A percentile compares a stretch with the other conserved stretches of the same genome.
Evolutionary conservation across 2,113 vertebrate genomes (phyloP).

Genomic region (Crotalus tigris): DNA sequence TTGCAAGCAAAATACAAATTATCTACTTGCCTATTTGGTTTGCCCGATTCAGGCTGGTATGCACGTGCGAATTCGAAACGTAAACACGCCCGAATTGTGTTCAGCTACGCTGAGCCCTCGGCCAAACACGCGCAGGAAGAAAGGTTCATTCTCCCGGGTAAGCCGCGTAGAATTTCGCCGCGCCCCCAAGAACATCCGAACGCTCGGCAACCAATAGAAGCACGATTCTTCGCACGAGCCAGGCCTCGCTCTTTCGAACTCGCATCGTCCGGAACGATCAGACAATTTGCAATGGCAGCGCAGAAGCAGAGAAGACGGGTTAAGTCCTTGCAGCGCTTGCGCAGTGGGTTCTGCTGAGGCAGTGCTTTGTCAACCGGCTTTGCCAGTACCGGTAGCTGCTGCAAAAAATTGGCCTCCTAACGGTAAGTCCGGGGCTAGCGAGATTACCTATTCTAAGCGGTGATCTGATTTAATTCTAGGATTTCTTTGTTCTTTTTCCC

Average conservation of each 20-base stretch:
- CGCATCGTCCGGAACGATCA: not conserved
- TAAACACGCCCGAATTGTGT: not conserved
- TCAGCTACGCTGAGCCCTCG: not conserved
- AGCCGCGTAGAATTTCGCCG: not conserved
- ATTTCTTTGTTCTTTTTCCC: not conserved
- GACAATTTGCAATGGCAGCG: not conserved
- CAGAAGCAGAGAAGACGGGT: too few relatives aligned
- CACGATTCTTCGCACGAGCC: not conserved
- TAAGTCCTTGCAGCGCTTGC: not conserved
- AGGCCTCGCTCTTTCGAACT: rapidly evolving
- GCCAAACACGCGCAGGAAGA: not conserved
- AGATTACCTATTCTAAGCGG: not conserved
- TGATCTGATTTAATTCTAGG: not conserved
- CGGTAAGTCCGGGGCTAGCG: not conserved
- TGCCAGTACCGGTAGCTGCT: not conserved
- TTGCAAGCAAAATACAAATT: not conserved
- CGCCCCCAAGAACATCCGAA: not conserved
- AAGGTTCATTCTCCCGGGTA: not conserved
- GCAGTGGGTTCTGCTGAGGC: not conserved
- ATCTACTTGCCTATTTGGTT: not conserved
- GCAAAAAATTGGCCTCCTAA: not conserved
- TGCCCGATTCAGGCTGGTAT: not conserved
- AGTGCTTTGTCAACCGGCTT: not conserved
- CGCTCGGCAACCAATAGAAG: not conserved
- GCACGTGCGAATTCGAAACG: not conserved